phyloP scores from a whole-genome alignment of 2,797 vertebrate genomes.

The Octomys mimax region DNA sequence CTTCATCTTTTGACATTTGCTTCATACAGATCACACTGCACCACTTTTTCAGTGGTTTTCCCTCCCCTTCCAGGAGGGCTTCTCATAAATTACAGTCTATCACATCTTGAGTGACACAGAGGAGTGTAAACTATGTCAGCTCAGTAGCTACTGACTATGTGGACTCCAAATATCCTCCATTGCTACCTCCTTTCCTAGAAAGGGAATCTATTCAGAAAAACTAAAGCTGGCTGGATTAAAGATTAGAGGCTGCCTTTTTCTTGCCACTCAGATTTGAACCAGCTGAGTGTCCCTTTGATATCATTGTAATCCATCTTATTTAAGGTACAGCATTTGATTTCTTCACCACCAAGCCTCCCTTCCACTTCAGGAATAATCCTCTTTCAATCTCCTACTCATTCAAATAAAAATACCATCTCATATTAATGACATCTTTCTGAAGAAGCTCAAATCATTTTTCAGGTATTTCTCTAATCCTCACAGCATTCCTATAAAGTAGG shows the following conservation, averaged over 20 bases:
- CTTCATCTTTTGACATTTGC: not conserved
- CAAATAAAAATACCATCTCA: constrained; percentile 81
- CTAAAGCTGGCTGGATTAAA: not conserved
- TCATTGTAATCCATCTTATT: constrained; percentile 70
- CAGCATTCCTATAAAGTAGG: constrained; percentile 75
- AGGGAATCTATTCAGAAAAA: constrained; percentile 38
- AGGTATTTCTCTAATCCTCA: constrained; percentile 78
- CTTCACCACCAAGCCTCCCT: constrained; percentile 39
- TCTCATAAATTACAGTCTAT: not conserved
- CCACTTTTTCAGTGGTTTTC: not conserved
- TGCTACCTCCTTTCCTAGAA: not conserved
- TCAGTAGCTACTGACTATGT: not conserved
- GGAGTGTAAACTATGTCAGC: not conserved
- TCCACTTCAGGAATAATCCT: constrained; percentile 80
- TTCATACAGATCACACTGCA: not conserved
- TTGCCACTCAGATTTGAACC: not conserved
- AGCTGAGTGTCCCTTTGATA: constrained; percentile 47
- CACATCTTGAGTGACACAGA: not conserved
- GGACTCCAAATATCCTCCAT: not conserved
- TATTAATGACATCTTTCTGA: constrained; percentile 79
- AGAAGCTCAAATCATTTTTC: constrained; percentile 78
- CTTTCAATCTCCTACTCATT: constrained; percentile 78
- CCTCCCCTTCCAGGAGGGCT: not conserved
- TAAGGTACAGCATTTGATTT: constrained; percentile 63
- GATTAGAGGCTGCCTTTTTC: constrained; percentile 41